Evolutionary conservation across 2,888 invertebrate genomes (phyloP), one percentile per base, ranked within the genome.

Genomic region (Apamea sordens): DNA sequence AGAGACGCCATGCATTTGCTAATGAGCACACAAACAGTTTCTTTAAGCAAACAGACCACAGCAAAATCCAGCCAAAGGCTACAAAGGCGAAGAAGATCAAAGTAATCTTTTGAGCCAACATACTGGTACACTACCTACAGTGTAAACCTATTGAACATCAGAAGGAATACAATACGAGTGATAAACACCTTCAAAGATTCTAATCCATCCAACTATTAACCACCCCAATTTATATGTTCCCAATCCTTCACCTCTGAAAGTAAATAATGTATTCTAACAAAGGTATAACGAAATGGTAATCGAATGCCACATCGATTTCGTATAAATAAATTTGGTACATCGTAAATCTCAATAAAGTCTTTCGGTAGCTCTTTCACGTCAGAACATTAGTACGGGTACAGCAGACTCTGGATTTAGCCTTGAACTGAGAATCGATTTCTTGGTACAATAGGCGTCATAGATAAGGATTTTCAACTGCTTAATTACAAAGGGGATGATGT

Each of bases 341-440:
- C 83, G 82, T 90, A 90, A 90, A 91, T 91, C 88, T 88, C 84
- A 87, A 90, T 90, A 86, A 83, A 84, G 80, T 86, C 71, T 76
- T 77, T 79, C 69, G 36, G 86, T 83, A 80, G 82, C 78, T 86
- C 80, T 86, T 88, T 86, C 80, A 73, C 80, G 78, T 77, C 47
- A 53, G 61, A 71, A 78, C 79, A 80, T 83, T 85, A 84, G 76
- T 67, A 47, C 36, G 50, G 63, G 73, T 61, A 78, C 41, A 84
- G 69, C 65, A 73, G 63, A 50, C 61, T 64, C 8, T 68, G 64
- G 36, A 28, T 41, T 69, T 73, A 78, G 65, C 77, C 74, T 83
- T 79, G 79, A 83, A 77, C 64, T 41, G 44, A 36, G 5, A 50
- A 86, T 88, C 78, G 77, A 81, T 84, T 73, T 67, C 15, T 77